Evolutionary conservation across 2,888 invertebrate genomes (phyloP), one percentile per base, ranked within the genome.

Genomic region (Odontocolon sp.): DNA sequence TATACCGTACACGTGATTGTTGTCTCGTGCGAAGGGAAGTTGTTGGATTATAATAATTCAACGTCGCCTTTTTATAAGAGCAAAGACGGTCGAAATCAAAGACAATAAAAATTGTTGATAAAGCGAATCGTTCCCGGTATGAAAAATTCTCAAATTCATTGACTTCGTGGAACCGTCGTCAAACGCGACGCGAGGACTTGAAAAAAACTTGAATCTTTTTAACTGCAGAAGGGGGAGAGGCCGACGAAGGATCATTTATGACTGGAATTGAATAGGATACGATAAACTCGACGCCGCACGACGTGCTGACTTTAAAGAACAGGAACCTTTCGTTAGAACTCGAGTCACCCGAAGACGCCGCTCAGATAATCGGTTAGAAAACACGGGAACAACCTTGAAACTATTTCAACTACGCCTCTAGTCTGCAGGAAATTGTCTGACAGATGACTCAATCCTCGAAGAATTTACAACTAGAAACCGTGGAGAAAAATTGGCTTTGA

Each of bases 11-110:
- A 11, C 66, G 40, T 63, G 66, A 68, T 72, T 54, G 66, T 79
- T 80, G 70, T 67, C 68, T 52, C 77, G 72, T 77, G 77, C 57
- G 77, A 77, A 72, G 50, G 72, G 77, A 77, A 77, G 64, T 68
- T 14, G 50, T 45, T 36, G 64, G 50, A 57, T 66, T 31, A 56
- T 28, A 52, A 21, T 16, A 2, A 64, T 56, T 54, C 11, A 23
- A 6, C n/a, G 16, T 38, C 23, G 40, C 40, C 40, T 56, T 40
- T 36, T 50, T 50, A 38, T 50, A 36, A 36, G 56, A 52, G 45
- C 45, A 42, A 9, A 9, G 40, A 21, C 11, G 8, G 50, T 18
- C 9, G 14, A 57, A 57, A 50, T 50, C 36, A 14, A 59, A 26
- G 38, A 26, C 28, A 66, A 18, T 5, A 23, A 14, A 42, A 40